These are phyloP conservation scores for Neodontobutis hainanensis DNA, from an alignment of 2,113 vertebrate genomes.

Conservation along the genomic window DNA sequence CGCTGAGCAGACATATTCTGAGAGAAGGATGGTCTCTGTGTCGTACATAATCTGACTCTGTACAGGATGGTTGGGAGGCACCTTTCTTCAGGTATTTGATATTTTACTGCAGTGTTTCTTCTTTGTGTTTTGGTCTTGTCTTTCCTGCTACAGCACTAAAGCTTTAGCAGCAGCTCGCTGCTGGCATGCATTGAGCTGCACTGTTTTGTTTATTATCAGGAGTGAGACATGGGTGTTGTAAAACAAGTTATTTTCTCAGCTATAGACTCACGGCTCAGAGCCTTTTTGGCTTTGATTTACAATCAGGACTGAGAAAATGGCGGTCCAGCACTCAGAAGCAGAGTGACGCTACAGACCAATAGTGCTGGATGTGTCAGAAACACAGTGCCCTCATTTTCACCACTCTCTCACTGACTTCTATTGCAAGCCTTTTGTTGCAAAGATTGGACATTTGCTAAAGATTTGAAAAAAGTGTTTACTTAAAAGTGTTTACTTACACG, in stretches of 20 bases:
- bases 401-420: constrained; percentile 40
- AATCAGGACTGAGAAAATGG: constrained; percentile 90
- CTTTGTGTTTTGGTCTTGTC: constrained; percentile 50
- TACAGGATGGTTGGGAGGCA: constrained; percentile 86
- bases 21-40: constrained; percentile 80
- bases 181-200: constrained; percentile 27
- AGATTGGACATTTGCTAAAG: constrained; percentile 39
- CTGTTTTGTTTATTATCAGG: constrained; percentile 13
- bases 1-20: constrained; percentile 81
- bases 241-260: constrained; percentile 36
- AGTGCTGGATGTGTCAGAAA: constrained; percentile 69
- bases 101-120: constrained; percentile 74
- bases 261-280: constrained; percentile 71
- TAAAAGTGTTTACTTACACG: constrained; percentile 12
- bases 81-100: constrained; percentile 89
- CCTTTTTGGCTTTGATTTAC: constrained; percentile 82
- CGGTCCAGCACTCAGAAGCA: constrained; percentile 81
- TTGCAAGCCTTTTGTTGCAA: constrained; percentile 20
- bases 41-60: constrained; percentile 81
- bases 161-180: constrained; percentile 24
- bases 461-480: constrained; percentile 30
- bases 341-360: constrained; percentile 80
- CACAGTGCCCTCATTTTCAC: constrained; percentile 57
- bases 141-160: constrained; percentile 34
- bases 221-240: constrained; percentile 26